Evolutionary conservation across 53 echinoderm and acorn worm genomes (phyloP).

Genomic region (Holothuria leucospilota): DNA sequence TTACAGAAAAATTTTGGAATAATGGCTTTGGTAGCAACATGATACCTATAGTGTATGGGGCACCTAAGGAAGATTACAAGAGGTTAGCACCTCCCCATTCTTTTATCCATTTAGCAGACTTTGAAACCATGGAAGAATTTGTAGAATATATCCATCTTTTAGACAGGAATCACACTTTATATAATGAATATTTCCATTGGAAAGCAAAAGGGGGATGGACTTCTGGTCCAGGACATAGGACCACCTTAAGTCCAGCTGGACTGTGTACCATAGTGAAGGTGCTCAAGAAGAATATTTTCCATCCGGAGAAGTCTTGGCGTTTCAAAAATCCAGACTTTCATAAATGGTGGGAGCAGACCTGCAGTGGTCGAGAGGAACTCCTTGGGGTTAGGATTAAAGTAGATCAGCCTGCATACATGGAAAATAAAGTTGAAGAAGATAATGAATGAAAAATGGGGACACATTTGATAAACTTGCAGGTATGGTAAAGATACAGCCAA

Average conservation of each 20-base stretch:
- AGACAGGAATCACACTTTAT: conserved; percentile 62
- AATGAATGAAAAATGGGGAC: neutral
- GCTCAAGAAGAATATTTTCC: conserved; percentile 38
- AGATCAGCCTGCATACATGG: conserved; percentile 27
- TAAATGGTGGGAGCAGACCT: conserved; percentile 63
- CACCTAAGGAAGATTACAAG: conserved; percentile 63
- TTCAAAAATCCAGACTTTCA: conserved; percentile 61
- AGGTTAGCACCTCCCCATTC: conserved; percentile 70
- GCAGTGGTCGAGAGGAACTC: conserved; percentile 42
- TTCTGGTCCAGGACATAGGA: conserved; percentile 63
- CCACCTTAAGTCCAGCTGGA: conserved; percentile 56
- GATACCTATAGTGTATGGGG: conserved; percentile 69
- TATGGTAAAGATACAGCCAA: too few species aligned
- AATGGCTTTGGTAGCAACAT: conserved; percentile 56
- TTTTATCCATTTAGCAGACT: conserved; percentile 68
- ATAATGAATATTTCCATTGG: conserved; percentile 65
- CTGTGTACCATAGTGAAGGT: conserved; percentile 61
- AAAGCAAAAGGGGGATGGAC: conserved; percentile 36
- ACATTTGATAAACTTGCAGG: too few species aligned
- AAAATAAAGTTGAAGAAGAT: conserved; percentile 10
- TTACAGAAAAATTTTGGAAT: conserved; percentile 73
- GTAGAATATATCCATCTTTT: conserved; percentile 63
- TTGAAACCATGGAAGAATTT: conserved; percentile 68
- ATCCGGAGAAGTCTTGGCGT: conserved; percentile 69
- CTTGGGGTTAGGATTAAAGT: conserved; percentile 60